Percentiles rank a stretch among this genome's conserved stretches.
Conservation (phyloP, 2,113 vertebrate genomes). For the Bubo blakistoni region DNA sequence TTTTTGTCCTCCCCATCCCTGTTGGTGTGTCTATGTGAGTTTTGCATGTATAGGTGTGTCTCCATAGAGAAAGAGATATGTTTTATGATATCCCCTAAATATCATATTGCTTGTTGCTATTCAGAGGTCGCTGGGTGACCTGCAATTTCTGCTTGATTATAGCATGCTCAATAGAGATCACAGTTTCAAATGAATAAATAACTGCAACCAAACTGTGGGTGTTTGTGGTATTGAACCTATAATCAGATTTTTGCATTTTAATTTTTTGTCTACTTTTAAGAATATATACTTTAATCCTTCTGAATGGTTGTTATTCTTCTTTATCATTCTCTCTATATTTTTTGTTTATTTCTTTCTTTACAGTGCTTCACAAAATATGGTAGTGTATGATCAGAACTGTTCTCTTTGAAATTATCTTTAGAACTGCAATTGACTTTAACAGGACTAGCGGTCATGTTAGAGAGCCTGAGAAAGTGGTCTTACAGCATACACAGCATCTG, state of each 20-base stretch:
- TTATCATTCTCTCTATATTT: not conserved
- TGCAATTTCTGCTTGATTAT: not conserved
- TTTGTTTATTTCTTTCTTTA: not conserved
- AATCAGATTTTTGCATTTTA: not conserved
- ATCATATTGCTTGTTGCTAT: not conserved
- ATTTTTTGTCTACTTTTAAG: not conserved
- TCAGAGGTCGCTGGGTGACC: not conserved
- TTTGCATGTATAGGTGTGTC: not conserved
- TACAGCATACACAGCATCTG: not conserved
- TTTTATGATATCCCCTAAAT: not conserved
- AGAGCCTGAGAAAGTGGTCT: not conserved
- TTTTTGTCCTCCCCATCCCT: not conserved
- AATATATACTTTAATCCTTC: not conserved
- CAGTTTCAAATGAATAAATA: not conserved
- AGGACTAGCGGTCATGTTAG: not conserved
- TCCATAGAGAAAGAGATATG: not conserved
- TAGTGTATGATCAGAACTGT: not conserved
- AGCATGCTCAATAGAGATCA: not conserved
- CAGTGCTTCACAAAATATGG: not conserved
- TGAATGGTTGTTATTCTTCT: not conserved
- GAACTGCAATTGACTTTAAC: not conserved
- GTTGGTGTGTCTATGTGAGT: not conserved
- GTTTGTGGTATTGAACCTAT: not conserved
- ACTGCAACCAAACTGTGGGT: not conserved
- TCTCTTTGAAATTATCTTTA: conserved; percentile 23